Evolutionary conservation across 2,888 invertebrate species (phyloP).

Genomic region (Lycia hirtaria): DNA sequence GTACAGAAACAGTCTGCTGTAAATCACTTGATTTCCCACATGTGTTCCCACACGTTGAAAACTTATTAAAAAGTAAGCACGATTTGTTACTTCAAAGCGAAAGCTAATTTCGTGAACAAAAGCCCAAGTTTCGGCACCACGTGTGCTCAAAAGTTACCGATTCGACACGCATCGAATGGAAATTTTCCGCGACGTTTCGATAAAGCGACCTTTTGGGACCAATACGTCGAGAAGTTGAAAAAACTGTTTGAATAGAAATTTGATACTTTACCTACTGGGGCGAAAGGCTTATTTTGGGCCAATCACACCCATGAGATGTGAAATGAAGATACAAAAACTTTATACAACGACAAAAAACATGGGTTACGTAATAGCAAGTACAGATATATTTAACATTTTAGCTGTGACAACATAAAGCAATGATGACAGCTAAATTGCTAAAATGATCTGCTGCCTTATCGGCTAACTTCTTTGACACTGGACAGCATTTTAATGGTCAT

Average conservation of each 20-base stretch:
- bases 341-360: not conserved
- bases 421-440: too few species aligned
- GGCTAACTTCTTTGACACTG: too few species aligned
- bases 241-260: slow-evolving; percentile 2
- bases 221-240: slow-evolving; percentile 1
- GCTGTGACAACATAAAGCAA: too few species aligned
- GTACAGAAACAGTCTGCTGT: not conserved
- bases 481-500: too few species aligned
- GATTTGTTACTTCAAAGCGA: slow-evolving; percentile 2
- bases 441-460: too few species aligned
- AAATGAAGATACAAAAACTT: not conserved
- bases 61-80: not conserved
- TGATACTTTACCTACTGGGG: not conserved
- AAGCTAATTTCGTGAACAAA: not conserved
- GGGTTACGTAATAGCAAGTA: not conserved
- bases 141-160: slow-evolving; percentile 8
- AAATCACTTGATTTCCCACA: not conserved
- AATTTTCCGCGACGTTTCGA: slow-evolving; percentile 1
- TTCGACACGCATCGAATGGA: not conserved
- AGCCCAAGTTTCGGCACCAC: slow-evolving; percentile 1
- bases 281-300: not conserved
- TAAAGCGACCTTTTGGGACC: not conserved
- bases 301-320: not conserved
- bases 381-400: not conserved
- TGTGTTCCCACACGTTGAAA: not conserved